Evolutionary conservation across 2,797 vertebrate species (phyloP).

Genomic region (Psittacula derbiana): DNA sequence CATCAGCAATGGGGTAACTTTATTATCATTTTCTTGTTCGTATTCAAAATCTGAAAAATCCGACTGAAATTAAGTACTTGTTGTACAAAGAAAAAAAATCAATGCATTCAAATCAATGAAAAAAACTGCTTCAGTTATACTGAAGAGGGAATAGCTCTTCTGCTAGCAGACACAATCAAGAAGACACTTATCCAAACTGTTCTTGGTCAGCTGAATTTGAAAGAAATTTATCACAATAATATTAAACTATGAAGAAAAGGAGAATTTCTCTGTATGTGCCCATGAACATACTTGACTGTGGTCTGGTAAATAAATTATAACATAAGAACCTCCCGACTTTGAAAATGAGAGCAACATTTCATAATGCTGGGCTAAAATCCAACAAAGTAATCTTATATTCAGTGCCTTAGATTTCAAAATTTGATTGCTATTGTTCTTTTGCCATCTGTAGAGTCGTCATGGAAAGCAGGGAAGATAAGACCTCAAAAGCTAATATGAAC

Average conservation of each 20-base stretch:
- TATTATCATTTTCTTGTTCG: neutral
- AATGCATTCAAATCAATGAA: constrained; percentile 6
- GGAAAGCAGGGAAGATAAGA: neutral
- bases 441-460: neutral
- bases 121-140: neutral
- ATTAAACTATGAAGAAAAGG: neutral
- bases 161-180: neutral
- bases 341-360: neutral
- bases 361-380: neutral
- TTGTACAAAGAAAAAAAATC: neutral
- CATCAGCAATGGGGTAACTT: neutral
- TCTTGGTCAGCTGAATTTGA: neutral
- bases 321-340: neutral
- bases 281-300: neutral
- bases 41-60: constrained; percentile 4
- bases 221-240: neutral
- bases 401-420: neutral
- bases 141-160: neutral
- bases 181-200: neutral
- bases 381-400: neutral
- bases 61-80: neutral
- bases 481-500: neutral
- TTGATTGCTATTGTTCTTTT: neutral
- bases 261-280: neutral
- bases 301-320: neutral